phyloP scores from a whole-genome alignment of 2,888 invertebrate species.

The Embidobia sp. region DNA sequence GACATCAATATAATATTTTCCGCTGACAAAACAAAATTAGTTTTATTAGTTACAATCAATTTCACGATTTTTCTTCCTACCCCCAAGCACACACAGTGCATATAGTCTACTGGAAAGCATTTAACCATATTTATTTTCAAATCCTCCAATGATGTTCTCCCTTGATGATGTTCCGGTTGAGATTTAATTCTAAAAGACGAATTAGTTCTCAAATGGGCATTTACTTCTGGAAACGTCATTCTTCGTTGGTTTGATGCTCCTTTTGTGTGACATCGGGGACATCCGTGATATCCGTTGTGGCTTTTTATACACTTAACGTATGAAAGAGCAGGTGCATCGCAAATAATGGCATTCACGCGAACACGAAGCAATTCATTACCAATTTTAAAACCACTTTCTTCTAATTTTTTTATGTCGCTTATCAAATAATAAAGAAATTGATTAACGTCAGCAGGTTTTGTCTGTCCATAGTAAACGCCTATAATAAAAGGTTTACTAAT shows the following conservation, averaged over 20 bases:
- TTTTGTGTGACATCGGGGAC: background rate
- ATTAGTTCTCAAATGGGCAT: background rate
- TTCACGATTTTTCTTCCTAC: background rate
- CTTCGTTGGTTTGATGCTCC: background rate
- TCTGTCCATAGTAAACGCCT: constrained; percentile 26
- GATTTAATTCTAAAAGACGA: background rate
- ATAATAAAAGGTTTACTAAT: constrained; percentile 19
- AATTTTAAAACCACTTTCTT: background rate
- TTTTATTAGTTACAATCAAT: background rate
- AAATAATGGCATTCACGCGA: background rate
- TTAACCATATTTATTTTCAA: background rate
- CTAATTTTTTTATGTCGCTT: constrained; percentile 5
- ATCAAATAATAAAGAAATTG: background rate
- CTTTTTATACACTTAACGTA: background rate
- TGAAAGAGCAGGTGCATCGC: constrained; percentile 12
- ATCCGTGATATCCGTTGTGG: background rate
- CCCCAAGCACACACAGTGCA: constrained; percentile 6
- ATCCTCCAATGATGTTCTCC: constrained; percentile 3
- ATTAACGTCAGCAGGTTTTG: constrained; percentile 4
- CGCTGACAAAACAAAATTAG: background rate
- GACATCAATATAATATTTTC: background rate
- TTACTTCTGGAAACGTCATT: background rate
- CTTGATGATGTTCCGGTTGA: too few relatives aligned
- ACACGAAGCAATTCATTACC: background rate
- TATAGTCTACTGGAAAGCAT: background rate